Evolutionary conservation across 1,140 invertebrate genomes (phyloP).

Genomic region (Palaemon carinicauda): DNA sequence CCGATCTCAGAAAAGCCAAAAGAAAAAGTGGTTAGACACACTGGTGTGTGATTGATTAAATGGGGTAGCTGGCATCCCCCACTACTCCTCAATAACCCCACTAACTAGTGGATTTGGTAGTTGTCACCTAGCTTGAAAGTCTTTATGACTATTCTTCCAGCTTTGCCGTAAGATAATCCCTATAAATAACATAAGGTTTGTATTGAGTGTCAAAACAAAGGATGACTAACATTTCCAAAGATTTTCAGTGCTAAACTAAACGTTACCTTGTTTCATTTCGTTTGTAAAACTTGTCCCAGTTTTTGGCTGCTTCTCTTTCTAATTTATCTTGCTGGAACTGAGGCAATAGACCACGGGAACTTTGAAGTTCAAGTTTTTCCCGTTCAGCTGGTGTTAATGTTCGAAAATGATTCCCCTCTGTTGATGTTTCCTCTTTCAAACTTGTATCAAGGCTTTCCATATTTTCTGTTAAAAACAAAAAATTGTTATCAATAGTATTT

Average conservation of each 20-base stretch:
- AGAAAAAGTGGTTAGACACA: no score
- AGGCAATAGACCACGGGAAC: conserved; percentile 74
- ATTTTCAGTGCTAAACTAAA: background rate
- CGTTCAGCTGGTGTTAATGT: conserved; percentile 67
- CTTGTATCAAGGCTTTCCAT: background rate
- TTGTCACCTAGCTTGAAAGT: no score
- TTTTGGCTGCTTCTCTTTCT: conserved; percentile 85
- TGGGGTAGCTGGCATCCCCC: no score
- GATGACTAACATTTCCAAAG: no score
- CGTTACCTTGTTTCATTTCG: conserved; percentile 78
- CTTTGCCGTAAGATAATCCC: no score
- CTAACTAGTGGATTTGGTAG: no score
- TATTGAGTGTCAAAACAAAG: no score
- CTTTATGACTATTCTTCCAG: no score
- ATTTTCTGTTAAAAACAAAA: background rate
- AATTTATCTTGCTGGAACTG: conserved; percentile 82
- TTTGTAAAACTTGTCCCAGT: conserved; percentile 99
- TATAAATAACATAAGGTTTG: no score
- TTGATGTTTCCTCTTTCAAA: background rate
- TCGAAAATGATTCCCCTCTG: background rate
- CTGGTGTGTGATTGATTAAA: no score
- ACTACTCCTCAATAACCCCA: no score
- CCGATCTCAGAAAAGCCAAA: no score
- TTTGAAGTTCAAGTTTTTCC: conserved; percentile 72
- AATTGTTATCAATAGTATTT: background rate